Percentiles rank a stretch among this genome's conserved stretches.
phyloP scores from a whole-genome alignment of 2,113 vertebrate genomes.

The Hucho hucho region DNA sequence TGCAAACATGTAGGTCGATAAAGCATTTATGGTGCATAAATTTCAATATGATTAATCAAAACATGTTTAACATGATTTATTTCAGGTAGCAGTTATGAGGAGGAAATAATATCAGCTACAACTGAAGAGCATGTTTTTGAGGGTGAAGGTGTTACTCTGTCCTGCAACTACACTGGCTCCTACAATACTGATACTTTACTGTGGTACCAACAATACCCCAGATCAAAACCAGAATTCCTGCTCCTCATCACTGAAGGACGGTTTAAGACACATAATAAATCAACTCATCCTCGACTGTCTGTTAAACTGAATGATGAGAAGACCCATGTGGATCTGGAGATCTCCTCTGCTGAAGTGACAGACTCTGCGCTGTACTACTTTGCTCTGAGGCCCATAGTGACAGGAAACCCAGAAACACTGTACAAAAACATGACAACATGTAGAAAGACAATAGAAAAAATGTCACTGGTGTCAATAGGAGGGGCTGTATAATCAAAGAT shows the following conservation, averaged over 20 bases:
- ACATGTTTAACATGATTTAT: background rate
- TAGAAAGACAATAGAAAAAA: no score
- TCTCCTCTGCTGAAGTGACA: no score
- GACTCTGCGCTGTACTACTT: no score
- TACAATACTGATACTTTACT: background rate
- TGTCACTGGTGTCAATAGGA: no score
- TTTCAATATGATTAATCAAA: background rate
- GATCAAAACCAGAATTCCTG: slow-evolving; percentile 24
- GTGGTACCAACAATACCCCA: slow-evolving; percentile 25
- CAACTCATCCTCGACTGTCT: background rate
- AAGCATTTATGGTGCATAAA: background rate
- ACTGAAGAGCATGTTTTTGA: background rate
- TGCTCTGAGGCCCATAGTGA: no score
- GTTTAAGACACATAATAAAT: background rate
- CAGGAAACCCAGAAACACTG: no score
- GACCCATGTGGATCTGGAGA: background rate
- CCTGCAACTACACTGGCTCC: slow-evolving; percentile 9
- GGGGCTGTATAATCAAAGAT: no score
- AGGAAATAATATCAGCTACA: background rate
- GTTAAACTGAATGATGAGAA: background rate
- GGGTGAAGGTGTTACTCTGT: background rate
- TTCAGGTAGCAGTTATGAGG: slow-evolving; percentile 1
- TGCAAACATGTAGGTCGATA: no score
- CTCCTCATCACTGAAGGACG: background rate
- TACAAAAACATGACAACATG: no score